Percentiles rank a stretch among this genome's conserved stretches.
Conservation (phyloP, 2,888 invertebrate genomes). For the Pyrocoelia pectoralis region DNA sequence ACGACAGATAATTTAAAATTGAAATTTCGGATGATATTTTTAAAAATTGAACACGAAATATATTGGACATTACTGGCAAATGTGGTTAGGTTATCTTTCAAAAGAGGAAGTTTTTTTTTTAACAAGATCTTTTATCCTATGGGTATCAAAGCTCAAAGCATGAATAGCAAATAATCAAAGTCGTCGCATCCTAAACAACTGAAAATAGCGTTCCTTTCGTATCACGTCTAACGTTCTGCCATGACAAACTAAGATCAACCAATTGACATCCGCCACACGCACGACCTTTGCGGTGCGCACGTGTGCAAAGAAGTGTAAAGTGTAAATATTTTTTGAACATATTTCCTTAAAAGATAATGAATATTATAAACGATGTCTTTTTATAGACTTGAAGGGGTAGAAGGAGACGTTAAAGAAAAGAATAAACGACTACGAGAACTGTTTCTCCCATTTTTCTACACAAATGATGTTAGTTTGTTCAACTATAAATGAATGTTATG, state of each 20-base stretch:
- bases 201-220: slow-evolving; percentile 18
- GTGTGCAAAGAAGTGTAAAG: slow-evolving; percentile 16
- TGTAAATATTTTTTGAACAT: slow-evolving; percentile 24
- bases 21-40: not conserved
- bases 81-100: not conserved
- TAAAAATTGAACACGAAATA: not conserved
- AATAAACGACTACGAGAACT: slow-evolving; percentile 18
- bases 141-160: slow-evolving; percentile 26
- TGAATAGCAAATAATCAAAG: slow-evolving; percentile 33
- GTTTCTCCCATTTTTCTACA: slow-evolving; percentile 29
- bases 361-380: slow-evolving; percentile 22
- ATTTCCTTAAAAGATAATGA: slow-evolving; percentile 14
- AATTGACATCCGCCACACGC: slow-evolving; percentile 30
- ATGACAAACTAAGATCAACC: slow-evolving; percentile 24
- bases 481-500: slow-evolving; percentile 27
- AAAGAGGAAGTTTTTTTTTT: slow-evolving; percentile 23
- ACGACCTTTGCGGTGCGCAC: slow-evolving; percentile 19
- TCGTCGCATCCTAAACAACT: slow-evolving; percentile 26
- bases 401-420: no score
- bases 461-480: slow-evolving; percentile 28
- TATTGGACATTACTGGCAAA: no score
- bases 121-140: slow-evolving; percentile 28
- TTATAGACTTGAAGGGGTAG: slow-evolving; percentile 19
- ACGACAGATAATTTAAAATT: no score
- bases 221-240: slow-evolving; percentile 23